Evolutionary conservation across 2,113 vertebrate species (phyloP), one percentile per base, ranked within the genome.

Genomic region (Heteronetta atricapilla): DNA sequence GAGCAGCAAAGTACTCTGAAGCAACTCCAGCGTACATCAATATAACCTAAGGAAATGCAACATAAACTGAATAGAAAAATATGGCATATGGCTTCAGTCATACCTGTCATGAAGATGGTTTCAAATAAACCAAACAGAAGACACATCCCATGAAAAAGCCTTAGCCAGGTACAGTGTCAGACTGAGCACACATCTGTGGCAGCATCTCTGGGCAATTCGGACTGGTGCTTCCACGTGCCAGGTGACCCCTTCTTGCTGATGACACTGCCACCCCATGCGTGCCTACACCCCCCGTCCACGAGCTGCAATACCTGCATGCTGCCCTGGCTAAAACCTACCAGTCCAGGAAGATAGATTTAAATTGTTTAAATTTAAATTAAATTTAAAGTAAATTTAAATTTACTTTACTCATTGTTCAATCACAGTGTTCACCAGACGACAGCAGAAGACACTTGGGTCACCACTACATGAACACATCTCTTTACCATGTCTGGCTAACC

Each of bases 401-500:
- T n/a, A 33, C 48, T 66, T 69, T 20, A 53, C 8, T 80, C 23
- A 0, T 36, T 4, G 11, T 48, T 77, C 46, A 82, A 11, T 60
- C 66, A 74, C 82, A 84, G 6, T 8, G 53, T 28, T 69, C 42
- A 60, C n/a, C 38, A 34, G 60, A 33, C 73, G 58, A 79, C 79
- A 96, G 89, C 69, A 94, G 79, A 81, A 93, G 55, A 82, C 82
- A 50, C 14, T 83, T 44, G 75, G 77, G 60, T 66, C 95, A 88
- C 88, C 89, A 78, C 17, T 34, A 64, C 10, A 86, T 69, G 56
- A 1, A 12, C 3, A 33, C 18, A 8, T 74, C 68, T 72, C 80
- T 92, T 76, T 44, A 87, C 16, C 38, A 19, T 15, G 58, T 48
- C 69, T 82, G 70, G 72, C 55, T 50, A 56, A 66, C 63, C 64